These are phyloP conservation scores for Okapia johnstoni DNA, from an alignment of 2,113 vertebrate species.

Conservation along the genomic window DNA sequence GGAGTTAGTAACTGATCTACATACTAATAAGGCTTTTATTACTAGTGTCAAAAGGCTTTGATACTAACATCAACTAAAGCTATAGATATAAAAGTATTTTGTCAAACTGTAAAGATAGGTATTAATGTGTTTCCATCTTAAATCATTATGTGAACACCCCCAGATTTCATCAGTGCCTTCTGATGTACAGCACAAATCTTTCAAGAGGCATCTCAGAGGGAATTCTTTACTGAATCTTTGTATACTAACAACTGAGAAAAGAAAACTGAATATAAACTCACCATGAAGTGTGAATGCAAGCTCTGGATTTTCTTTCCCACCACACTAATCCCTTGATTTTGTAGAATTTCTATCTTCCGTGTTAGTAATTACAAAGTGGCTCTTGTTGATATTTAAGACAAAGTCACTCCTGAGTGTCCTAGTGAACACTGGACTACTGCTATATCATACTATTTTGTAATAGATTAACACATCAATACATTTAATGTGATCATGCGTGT, in stretches of 20 bases:
- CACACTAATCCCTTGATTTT: not conserved
- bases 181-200: not conserved
- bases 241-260: not conserved
- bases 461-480: not conserved
- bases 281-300: not conserved
- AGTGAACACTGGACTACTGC: not conserved
- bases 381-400: not conserved
- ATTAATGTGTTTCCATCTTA: not conserved
- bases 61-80: not conserved
- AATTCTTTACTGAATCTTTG: not conserved
- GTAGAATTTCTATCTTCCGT: not conserved
- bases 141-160: not conserved
- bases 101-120: not conserved
- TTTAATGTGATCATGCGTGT: not conserved
- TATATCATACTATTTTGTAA: not conserved
- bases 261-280: not conserved
- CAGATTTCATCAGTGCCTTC: not conserved
- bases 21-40: not conserved
- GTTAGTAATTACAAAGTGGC: not conserved
- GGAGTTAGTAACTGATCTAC: not conserved
- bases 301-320: not conserved
- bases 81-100: not conserved
- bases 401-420: not conserved
- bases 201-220: not conserved
- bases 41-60: not conserved